Evolutionary conservation across 2,888 invertebrate species (phyloP).

Genomic region (Cerastoderma edule): DNA sequence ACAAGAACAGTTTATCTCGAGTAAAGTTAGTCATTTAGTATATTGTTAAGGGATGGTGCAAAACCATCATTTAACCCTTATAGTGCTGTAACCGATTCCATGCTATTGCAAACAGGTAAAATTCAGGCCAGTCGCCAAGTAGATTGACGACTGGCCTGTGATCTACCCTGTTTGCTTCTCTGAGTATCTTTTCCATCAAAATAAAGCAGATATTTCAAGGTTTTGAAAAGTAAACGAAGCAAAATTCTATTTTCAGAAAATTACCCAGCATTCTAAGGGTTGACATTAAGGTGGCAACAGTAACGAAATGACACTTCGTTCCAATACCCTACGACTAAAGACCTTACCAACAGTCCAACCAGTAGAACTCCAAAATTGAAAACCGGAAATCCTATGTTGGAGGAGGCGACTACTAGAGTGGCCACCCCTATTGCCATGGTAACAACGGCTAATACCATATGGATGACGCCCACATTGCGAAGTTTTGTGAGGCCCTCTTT

Average conservation of each 20-base stretch:
- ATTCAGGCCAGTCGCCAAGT: too few relatives aligned
- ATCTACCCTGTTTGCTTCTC: neutral
- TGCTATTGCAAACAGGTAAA: too few relatives aligned
- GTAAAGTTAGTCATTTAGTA: too few relatives aligned
- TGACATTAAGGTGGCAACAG: neutral
- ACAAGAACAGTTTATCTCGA: too few relatives aligned
- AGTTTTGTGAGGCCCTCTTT: slow-evolving; percentile 30
- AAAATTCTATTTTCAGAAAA: neutral
- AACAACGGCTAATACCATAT: slow-evolving; percentile 21
- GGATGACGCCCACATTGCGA: slow-evolving; percentile 22
- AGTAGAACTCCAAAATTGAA: slow-evolving; percentile 52
- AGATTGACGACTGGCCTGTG: too few relatives aligned
- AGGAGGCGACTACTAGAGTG: slow-evolving; percentile 30
- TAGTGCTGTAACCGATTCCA: too few relatives aligned
- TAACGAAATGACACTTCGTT: neutral
- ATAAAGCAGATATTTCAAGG: neutral
- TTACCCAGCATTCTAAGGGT: neutral
- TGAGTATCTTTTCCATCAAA: neutral
- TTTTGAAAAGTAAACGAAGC: neutral
- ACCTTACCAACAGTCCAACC: slow-evolving; percentile 40
- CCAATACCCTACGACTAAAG: neutral
- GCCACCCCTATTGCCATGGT: slow-evolving; percentile 24
- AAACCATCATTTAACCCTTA: too few relatives aligned
- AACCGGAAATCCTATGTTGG: slow-evolving; percentile 51
- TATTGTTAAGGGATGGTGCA: too few relatives aligned